Base-by-base conservation (phyloP, 2,797 vertebrate species). In the Oreochromis grahami region DNA sequence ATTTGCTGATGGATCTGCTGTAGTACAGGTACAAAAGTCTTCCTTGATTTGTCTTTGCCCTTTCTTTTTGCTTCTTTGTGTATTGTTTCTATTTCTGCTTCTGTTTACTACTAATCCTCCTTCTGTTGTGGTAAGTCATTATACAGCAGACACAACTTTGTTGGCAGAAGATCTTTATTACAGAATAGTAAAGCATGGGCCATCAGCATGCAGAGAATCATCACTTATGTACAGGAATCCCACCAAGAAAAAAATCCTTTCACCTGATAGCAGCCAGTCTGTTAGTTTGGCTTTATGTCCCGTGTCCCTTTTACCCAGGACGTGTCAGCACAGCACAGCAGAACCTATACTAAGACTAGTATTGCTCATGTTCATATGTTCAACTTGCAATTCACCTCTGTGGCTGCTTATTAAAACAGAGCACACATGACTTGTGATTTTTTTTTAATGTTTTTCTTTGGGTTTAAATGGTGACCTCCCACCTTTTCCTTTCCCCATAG, bases 1-100 rank as follows among this genome's bases (percentile, higher is more conserved):
- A 86, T 99, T 99, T 95, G 98, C 99, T 85, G 99, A 99, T 94
- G 99, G 99, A 76, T 97, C 96, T 92, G 97, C 98, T 86, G 97
- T 99, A 17, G 97, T 98, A 29, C 96, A 98, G 98, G 98, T 99
- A 97, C 5, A 77, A 17, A 60, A 55, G 10, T 17, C 9, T 12
- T 34, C 32, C 43, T 51, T 83, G 38, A 41, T 68, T 41, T 50
- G 6, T 29, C 5, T 6, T 74, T 0, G 4, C 11, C 45, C 45
- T 74, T 32, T 74, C 43, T 6, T 45, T 56, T 41, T 82, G 2
- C 48, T 26, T 68, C 12, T 14, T 56, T 45, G n/a, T 32, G 36
- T 9, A n/a, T 17, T 5, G 32, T 13, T 38, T 21, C 45, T 17
- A 5, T 45, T 38, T 48, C 24, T n/a, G 41, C n/a, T 51, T 74